Conservation (phyloP, 2,113 vertebrate genomes). For the Megaceryle torquata region DNA sequence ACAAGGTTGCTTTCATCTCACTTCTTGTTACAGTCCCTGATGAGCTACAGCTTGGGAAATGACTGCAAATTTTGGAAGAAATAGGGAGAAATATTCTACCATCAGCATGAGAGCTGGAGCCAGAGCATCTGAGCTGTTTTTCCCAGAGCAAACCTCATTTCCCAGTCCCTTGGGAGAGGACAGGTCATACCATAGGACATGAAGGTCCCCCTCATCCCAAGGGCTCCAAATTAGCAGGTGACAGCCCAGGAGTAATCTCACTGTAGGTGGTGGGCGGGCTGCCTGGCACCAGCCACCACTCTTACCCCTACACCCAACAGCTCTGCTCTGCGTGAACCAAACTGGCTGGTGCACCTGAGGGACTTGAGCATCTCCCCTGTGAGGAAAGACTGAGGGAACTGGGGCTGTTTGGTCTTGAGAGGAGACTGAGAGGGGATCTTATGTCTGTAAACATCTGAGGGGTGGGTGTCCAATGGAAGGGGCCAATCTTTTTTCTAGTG, state of each 20-base stretch:
- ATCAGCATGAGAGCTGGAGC: background rate
- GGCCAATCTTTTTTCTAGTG: no score
- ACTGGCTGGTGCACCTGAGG: background rate
- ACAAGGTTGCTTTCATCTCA: background rate
- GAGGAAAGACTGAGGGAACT: no score
- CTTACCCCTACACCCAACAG: background rate
- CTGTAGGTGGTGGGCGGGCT: fast-evolving
- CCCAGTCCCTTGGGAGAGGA: background rate
- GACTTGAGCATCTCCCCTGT: background rate
- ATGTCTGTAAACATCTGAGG: no score
- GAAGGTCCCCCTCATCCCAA: background rate
- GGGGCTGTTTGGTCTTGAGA: no score
- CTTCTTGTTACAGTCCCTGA: background rate
- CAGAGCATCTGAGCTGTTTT: background rate
- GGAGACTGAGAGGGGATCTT: no score
- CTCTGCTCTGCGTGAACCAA: background rate
- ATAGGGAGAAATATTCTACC: background rate
- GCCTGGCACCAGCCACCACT: fast-evolving
- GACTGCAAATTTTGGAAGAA: background rate
- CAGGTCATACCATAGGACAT: background rate
- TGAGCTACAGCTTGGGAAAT: background rate
- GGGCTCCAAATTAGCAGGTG: background rate
- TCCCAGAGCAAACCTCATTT: background rate
- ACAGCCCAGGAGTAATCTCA: fast-evolving
- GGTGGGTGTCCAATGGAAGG: no score